phyloP scores from a whole-genome alignment of 1,140 invertebrate species.

The Heliconius eleuchia region DNA sequence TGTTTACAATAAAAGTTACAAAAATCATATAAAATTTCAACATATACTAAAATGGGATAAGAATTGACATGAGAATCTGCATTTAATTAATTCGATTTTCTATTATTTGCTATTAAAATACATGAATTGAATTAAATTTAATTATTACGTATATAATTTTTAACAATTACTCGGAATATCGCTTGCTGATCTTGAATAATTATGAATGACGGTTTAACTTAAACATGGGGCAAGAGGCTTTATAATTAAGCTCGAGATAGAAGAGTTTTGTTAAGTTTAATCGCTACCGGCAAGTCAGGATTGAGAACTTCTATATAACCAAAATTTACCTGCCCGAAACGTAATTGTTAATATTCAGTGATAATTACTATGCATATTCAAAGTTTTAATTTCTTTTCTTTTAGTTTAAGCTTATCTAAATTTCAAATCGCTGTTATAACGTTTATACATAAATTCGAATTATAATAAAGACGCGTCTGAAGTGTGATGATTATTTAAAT shows the following conservation, averaged over 20 bases:
- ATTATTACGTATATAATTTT: no score
- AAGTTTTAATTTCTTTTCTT: conserved; percentile 1
- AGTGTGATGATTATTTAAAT: neutral
- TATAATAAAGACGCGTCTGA: neutral
- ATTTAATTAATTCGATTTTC: no score
- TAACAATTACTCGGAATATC: conserved; percentile 4
- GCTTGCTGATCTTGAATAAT: neutral
- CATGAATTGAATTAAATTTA: no score
- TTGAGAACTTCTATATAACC: neutral
- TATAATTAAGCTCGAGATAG: conserved; percentile 18
- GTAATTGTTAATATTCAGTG: conserved; percentile 1
- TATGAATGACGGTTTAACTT: conserved; percentile 5
- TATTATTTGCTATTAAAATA: no score
- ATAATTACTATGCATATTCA: neutral
- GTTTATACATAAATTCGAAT: neutral
- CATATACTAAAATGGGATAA: no score
- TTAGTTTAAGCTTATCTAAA: conserved; percentile 6
- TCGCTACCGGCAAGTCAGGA: neutral
- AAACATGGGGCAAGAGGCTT: conserved; percentile 21
- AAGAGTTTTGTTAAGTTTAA: conserved; percentile 25
- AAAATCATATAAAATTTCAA: no score
- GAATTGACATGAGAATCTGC: no score
- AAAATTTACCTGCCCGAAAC: conserved; percentile 7
- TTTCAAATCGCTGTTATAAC: conserved; percentile 9
- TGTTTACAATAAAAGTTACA: no score